phyloP scores from a whole-genome alignment of 2,113 vertebrate species.

The Typhlomys cinereus region DNA sequence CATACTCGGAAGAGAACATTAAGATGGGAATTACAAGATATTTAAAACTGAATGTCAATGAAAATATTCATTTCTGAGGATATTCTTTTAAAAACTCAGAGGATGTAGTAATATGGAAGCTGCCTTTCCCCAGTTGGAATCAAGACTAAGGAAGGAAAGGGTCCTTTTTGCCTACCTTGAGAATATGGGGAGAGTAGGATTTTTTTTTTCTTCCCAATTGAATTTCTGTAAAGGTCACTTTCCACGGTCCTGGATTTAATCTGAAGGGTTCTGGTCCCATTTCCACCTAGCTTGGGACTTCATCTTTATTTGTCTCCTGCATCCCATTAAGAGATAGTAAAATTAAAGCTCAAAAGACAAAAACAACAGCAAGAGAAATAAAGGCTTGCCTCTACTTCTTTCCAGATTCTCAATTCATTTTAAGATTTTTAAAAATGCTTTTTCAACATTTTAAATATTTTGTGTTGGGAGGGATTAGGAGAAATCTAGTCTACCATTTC shows the following conservation, averaged over 20 bases:
- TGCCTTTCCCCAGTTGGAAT: background rate
- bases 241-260: background rate
- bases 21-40: background rate
- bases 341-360: background rate
- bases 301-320: background rate
- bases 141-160: background rate
- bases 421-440: background rate
- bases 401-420: background rate
- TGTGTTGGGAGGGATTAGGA: background rate
- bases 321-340: background rate
- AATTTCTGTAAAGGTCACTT: background rate
- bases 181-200: background rate
- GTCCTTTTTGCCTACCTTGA: constrained; percentile 6
- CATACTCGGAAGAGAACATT: background rate
- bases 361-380: background rate
- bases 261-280: background rate
- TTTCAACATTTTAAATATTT: background rate
- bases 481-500: background rate
- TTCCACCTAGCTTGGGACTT: background rate
- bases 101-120: background rate
- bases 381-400: background rate
- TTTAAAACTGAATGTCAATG: constrained; percentile 5
- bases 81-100: constrained; percentile 1
- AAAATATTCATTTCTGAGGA: constrained; percentile 2
- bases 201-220: background rate